These are phyloP conservation scores for Pedetes capensis DNA, from an alignment of 2,113 vertebrate genomes.

Conservation along the genomic window DNA sequence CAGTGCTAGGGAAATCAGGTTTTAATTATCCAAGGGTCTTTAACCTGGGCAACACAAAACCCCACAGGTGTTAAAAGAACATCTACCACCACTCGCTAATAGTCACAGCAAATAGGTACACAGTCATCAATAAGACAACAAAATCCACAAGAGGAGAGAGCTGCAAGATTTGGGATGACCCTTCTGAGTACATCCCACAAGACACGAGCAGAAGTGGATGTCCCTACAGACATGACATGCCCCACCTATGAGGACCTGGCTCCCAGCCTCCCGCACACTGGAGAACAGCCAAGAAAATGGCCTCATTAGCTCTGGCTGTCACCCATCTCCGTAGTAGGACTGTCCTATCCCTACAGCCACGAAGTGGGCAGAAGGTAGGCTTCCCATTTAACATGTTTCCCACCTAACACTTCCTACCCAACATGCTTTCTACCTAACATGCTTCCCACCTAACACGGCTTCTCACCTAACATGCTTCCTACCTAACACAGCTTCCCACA, in stretches of 20 bases:
- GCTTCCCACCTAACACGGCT: conserved; percentile 74
- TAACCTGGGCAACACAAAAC: neutral
- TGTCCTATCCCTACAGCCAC: neutral
- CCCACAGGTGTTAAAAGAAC: neutral
- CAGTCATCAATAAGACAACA: neutral
- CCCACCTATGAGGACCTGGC: neutral
- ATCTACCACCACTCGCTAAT: neutral
- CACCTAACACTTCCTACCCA: conserved; percentile 86
- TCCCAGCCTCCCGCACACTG: neutral
- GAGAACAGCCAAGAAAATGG: neutral
- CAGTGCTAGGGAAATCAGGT: neutral
- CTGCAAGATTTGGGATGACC: conserved; percentile 1
- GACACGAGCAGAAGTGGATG: neutral
- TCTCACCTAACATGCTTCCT: no score
- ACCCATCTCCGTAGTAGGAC: neutral
- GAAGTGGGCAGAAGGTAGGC: neutral
- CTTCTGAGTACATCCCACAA: neutral
- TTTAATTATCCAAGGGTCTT: neutral
- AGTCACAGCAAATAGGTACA: neutral
- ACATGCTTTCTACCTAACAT: no score
- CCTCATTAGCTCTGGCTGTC: neutral
- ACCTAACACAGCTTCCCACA: no score
- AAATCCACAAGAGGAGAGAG: conserved; percentile 57
- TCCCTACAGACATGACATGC: neutral
- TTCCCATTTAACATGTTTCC: conserved; percentile 86